Conservation (phyloP, 1,140 invertebrate genomes). For the Papilio dardanus region DNA sequence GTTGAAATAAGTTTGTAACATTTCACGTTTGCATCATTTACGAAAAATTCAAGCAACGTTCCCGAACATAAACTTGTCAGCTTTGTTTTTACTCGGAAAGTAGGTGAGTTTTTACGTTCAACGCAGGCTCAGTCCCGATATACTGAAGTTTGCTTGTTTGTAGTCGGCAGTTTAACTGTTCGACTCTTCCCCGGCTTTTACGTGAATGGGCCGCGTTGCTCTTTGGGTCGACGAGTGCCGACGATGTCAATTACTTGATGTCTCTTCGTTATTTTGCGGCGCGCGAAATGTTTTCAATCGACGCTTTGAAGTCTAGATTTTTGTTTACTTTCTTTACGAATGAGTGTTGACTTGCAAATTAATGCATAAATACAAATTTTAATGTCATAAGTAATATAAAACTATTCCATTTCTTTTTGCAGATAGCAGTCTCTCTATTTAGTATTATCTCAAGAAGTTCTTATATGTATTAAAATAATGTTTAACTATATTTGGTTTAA, state of each 20-base stretch:
- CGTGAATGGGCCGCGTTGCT: conserved; percentile 17
- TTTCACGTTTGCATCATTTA: not conserved
- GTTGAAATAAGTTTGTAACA: not conserved
- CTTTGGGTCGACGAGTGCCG: conserved; percentile 16
- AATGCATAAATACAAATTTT: not conserved
- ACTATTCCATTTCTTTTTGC: not conserved
- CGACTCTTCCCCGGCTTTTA: conserved; percentile 28
- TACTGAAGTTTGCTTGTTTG: conserved; percentile 29
- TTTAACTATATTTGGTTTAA: not conserved
- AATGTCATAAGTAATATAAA: not conserved
- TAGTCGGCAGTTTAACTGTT: conserved; percentile 14
- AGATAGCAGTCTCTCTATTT: no score
- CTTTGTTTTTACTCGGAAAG: conserved; percentile 23
- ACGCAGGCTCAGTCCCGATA: conserved; percentile 6
- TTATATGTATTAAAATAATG: no score
- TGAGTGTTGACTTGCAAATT: conserved; percentile 11
- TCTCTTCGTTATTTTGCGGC: conserved; percentile 28
- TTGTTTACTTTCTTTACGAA: not conserved
- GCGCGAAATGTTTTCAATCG: conserved; percentile 1
- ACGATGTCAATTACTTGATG: conserved; percentile 34
- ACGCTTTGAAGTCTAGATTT: conserved; percentile 29
- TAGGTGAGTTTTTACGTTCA: conserved; percentile 24
- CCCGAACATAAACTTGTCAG: not conserved
- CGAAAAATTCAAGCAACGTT: not conserved
- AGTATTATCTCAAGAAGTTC: no score